A percentile compares a stretch with the other conserved stretches of the same genome.
Evolutionary conservation across 2,113 vertebrate genomes (phyloP).

Genomic region (Neoarius graeffei): DNA sequence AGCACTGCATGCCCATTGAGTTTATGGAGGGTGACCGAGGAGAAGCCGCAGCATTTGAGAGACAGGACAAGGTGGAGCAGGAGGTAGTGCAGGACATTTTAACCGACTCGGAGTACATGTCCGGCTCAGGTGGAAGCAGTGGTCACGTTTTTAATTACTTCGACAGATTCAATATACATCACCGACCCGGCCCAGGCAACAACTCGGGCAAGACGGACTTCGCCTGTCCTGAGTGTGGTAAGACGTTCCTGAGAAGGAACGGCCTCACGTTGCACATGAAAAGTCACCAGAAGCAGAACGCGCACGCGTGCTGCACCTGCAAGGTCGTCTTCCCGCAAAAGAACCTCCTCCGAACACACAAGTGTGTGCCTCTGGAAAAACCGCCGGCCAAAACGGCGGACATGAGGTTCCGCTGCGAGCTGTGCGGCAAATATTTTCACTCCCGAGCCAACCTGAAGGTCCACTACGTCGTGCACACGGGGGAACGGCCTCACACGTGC

Average conservation of each 20-base stretch:
- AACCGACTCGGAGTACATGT: conserved; percentile 21
- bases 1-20: conserved; percentile 63
- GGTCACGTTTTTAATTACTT: conserved; percentile 28
- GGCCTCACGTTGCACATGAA: conserved; percentile 66
- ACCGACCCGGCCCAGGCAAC: conserved; percentile 13
- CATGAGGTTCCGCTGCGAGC: conserved; percentile 52
- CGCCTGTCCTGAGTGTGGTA: conserved; percentile 59
- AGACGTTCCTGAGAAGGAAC: conserved; percentile 61
- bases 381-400: background rate
- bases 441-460: conserved; percentile 43
- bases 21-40: conserved; percentile 37
- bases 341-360: conserved; percentile 57
- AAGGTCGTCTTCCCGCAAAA: conserved; percentile 57
- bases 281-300: conserved; percentile 56
- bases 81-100: conserved; percentile 27
- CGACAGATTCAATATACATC: conserved; percentile 20
- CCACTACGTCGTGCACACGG: conserved; percentile 52
- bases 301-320: conserved; percentile 61
- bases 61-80: conserved; percentile 13
- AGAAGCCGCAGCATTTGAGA: background rate
- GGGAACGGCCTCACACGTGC: conserved; percentile 49
- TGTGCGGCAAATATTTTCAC: conserved; percentile 63
- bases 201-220: conserved; percentile 29
- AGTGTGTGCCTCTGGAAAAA: conserved; percentile 42
- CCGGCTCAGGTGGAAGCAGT: conserved; percentile 14